A percentile compares a stretch with the other conserved stretches of the same genome.
These are phyloP conservation scores for Polydrusus pterygomalis DNA, from an alignment of 2,888 invertebrate species.

Conservation along the genomic window DNA sequence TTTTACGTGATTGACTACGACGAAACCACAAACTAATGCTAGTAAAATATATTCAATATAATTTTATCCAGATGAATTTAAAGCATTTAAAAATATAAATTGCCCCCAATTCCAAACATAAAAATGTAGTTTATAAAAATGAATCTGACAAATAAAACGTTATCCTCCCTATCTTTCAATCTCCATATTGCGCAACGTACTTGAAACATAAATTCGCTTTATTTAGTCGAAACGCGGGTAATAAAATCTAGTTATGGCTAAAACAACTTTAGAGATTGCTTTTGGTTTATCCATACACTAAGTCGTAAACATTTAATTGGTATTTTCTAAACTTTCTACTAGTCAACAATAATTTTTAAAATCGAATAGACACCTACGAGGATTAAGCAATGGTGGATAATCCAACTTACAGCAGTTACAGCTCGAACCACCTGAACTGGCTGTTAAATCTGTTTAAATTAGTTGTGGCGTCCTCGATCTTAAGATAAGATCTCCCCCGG, in stretches of 20 bases:
- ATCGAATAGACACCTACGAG: background rate
- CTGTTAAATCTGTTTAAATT: too few relatives aligned
- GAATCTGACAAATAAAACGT: constrained; percentile 21
- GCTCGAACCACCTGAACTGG: too few relatives aligned
- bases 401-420: too few relatives aligned
- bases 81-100: constrained; percentile 8
- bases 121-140: constrained; percentile 13
- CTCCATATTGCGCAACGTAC: constrained; percentile 34
- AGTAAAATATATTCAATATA: too few relatives aligned
- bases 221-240: constrained; percentile 40
- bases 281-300: constrained; percentile 5
- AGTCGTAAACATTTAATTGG: constrained; percentile 27
- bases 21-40: too few relatives aligned
- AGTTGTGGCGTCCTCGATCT: too few relatives aligned
- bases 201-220: constrained; percentile 33
- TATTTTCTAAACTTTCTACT: background rate
- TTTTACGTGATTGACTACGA: too few relatives aligned
- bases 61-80: background rate
- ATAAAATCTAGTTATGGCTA: constrained; percentile 39
- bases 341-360: background rate
- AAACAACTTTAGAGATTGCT: constrained; percentile 42
- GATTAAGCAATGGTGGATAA: too few relatives aligned
- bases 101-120: background rate
- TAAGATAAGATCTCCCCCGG: too few relatives aligned
- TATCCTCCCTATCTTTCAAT: constrained; percentile 33